Evolutionary conservation across 1,140 invertebrate species (phyloP), one percentile per base, ranked within the genome.

Genomic region (Bombus ignitus): DNA sequence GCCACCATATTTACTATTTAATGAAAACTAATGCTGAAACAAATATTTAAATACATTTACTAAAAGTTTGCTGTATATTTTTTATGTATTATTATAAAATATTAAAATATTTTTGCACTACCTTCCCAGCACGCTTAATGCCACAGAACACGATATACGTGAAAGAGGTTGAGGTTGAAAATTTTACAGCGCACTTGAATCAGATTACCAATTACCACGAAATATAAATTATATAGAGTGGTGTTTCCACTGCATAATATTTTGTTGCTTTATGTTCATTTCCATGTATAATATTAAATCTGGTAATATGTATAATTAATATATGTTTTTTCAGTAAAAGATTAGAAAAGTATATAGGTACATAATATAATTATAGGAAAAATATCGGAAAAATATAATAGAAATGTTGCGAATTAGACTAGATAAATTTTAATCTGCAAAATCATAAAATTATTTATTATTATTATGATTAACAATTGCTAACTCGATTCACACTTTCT

Each of bases 1-100:
- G 97, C 96, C 92, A 97, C 97, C 97, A 97, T 97, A 94, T 95
- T 97, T 92, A 57, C 79, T 75, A 81, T 68, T 87, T 88, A 74
- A 59, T 28, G 53, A 32, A 66, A 75, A 79, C 47, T 22, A 22
- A 18, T 32, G n/a, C 76, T 87, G 32, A 28, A 88, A 87, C 65
- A 72, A 89, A 47, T n/a, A 78, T 72, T 77, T 78, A 22, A 6
- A 78, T 37, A 15, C n/a, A 18, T 35, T 83, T 62, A 77, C 0
- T 57, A 25, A 35, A 8, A 22, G 3, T 44, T 13, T n/a, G 59
- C 3, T 13, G n/a, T 42, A 39, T 13, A 28, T 39, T 15, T 47
- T 37, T 3, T 39, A 66, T 8, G 0, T 39, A 59, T 70, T 42
- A 47, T 25, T 79, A 3, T 22, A 25, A 37, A 47, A 72, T 32